phyloP scores from a whole-genome alignment of 1,140 invertebrate genomes.

The Rhyzopertha dominica region DNA sequence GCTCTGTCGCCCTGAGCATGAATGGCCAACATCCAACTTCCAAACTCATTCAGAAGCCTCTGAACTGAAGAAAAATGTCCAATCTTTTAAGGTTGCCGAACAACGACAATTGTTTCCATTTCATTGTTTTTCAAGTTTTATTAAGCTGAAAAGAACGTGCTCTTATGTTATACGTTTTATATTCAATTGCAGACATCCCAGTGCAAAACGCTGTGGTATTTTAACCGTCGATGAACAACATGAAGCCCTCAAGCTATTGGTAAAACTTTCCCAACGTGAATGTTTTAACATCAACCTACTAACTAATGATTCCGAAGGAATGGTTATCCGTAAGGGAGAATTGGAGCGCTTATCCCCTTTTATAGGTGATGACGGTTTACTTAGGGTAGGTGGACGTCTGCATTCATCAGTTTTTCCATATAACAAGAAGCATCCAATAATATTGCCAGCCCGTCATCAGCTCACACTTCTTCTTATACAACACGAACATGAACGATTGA shows the following conservation, averaged over 20 bases:
- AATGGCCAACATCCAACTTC: neutral
- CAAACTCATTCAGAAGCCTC: neutral
- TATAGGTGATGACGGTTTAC: neutral
- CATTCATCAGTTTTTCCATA: too few relatives aligned
- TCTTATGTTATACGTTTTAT: neutral
- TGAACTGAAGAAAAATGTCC: neutral
- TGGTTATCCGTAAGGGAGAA: neutral
- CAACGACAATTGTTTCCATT: neutral
- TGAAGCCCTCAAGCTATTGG: neutral
- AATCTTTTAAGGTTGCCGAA: neutral
- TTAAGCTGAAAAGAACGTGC: neutral
- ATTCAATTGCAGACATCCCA: neutral
- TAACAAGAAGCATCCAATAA: too few relatives aligned
- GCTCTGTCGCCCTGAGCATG: neutral
- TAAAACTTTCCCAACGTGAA: neutral
- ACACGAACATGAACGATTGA: too few relatives aligned
- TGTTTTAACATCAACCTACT: neutral
- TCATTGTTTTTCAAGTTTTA: neutral
- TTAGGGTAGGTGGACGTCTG: constrained; percentile 1
- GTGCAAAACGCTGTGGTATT: neutral
- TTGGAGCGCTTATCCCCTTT: neutral
- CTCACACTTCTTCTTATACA: too few relatives aligned
- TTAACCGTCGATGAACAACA: neutral
- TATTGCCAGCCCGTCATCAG: too few relatives aligned
- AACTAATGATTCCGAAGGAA: neutral